These are phyloP conservation scores for Aphodius granarius DNA, from an alignment of 2,888 invertebrate species.

Conservation along the genomic window DNA sequence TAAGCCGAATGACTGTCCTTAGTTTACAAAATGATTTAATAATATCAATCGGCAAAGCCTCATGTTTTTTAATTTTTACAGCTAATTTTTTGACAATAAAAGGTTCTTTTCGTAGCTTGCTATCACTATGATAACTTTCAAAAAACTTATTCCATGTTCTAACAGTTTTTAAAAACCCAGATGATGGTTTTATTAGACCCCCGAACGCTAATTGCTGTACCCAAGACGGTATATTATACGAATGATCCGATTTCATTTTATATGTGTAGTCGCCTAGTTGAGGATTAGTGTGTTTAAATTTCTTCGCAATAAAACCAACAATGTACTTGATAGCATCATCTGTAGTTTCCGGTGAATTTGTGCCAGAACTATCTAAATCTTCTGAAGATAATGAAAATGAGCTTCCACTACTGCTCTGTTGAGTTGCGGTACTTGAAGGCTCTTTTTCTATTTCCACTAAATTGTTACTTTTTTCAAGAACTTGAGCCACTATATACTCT, in stretches of 20 bases:
- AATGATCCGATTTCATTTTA: constrained; percentile 5
- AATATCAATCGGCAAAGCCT: background rate
- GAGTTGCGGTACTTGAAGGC: too few relatives aligned
- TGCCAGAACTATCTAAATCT: too few relatives aligned
- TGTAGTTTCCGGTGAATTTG: background rate
- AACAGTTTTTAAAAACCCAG: constrained; percentile 21
- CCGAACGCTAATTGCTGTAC: constrained; percentile 30
- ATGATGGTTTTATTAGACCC: constrained; percentile 30
- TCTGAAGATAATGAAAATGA: background rate
- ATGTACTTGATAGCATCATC: constrained; percentile 5
- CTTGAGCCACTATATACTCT: too few relatives aligned
- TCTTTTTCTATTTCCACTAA: too few relatives aligned
- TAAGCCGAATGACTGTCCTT: background rate
- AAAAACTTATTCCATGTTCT: background rate
- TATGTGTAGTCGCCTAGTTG: constrained; percentile 17
- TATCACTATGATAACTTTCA: background rate
- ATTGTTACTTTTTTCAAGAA: too few relatives aligned
- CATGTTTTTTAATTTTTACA: background rate
- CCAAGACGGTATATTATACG: constrained; percentile 30
- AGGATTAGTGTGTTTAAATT: background rate
- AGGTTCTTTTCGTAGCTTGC: background rate
- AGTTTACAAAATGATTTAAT: background rate
- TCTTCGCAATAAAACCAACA: constrained; percentile 5
- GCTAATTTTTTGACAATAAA: background rate
- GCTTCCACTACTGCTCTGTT: too few relatives aligned